These are phyloP conservation scores for Ciona savignyi DNA, from an alignment of 23 tunicate genomes.

Conservation along the genomic window DNA sequence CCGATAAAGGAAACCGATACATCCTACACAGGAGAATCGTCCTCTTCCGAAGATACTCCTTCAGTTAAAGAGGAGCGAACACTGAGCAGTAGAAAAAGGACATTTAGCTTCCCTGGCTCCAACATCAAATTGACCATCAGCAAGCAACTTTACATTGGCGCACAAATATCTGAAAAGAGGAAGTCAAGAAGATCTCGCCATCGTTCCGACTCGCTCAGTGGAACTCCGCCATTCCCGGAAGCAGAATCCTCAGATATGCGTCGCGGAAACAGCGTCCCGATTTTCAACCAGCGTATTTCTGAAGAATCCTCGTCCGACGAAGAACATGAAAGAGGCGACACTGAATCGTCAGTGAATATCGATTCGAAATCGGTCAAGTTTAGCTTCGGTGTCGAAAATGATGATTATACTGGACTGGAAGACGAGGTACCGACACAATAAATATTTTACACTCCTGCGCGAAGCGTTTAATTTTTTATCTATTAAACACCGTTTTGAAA, in stretches of 20 bases:
- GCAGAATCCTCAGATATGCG: constrained; percentile 1
- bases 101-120: constrained; percentile 41
- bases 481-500: too few species aligned
- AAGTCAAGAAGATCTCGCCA: constrained; percentile 19
- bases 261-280: constrained; percentile 37
- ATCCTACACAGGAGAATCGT: background rate
- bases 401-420: constrained; percentile 55
- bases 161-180: constrained; percentile 20
- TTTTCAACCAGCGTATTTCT: constrained; percentile 10
- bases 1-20: constrained; percentile 6
- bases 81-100: background rate
- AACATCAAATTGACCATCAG: constrained; percentile 13
- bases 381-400: constrained; percentile 34
- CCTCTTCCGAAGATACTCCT: background rate
- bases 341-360: background rate
- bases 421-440: constrained; percentile 23
- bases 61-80: constrained; percentile 3
- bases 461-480: too few species aligned
- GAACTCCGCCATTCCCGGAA: too few species aligned
- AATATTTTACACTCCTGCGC: too few species aligned
- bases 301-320: constrained; percentile 16
- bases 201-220: constrained; percentile 29
- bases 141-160: constrained; percentile 31
- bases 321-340: too few species aligned
- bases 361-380: constrained; percentile 17